Evolutionary conservation across 2,888 invertebrate genomes (phyloP).

Genomic region (Hofmannophila pseudospretella): DNA sequence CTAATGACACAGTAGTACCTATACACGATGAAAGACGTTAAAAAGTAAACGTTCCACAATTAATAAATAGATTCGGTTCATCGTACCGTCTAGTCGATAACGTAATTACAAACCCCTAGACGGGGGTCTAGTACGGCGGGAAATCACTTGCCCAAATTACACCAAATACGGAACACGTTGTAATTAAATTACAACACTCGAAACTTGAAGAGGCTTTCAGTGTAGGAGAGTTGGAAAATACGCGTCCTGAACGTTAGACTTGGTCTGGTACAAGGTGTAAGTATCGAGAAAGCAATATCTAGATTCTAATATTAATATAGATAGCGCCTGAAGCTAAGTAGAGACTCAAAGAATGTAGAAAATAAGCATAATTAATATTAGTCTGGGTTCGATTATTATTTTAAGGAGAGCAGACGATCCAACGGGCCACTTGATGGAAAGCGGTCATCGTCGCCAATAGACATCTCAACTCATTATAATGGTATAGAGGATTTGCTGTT

Average conservation of each 20-base stretch:
- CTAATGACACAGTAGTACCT: too few relatives aligned
- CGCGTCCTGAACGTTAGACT: conserved; percentile 20
- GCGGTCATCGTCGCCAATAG: too few relatives aligned
- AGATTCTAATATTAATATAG: too few relatives aligned
- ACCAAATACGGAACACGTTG: conserved; percentile 32
- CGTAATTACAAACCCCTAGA: conserved; percentile 11
- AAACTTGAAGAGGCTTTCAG: conserved; percentile 28
- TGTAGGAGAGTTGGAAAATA: conserved; percentile 25
- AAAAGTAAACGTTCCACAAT: not conserved
- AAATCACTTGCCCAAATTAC: conserved; percentile 49
- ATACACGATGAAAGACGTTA: too few relatives aligned
- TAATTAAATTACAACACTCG: conserved; percentile 56
- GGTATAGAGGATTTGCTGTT: too few relatives aligned
- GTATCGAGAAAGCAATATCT: not conserved
- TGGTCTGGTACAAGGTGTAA: not conserved
- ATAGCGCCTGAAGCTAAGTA: too few relatives aligned
- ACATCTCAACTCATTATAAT: too few relatives aligned
- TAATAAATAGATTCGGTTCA: conserved; percentile 1
- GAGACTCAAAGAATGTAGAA: too few relatives aligned
- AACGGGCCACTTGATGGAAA: too few relatives aligned
- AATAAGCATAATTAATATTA: too few relatives aligned
- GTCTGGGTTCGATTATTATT: too few relatives aligned
- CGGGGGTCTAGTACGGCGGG: conserved; percentile 23
- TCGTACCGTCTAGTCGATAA: conserved; percentile 3
- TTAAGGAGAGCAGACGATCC: too few relatives aligned